Evolutionary conservation across 2,888 invertebrate genomes (phyloP).

Genomic region (Xylocampa areola): DNA sequence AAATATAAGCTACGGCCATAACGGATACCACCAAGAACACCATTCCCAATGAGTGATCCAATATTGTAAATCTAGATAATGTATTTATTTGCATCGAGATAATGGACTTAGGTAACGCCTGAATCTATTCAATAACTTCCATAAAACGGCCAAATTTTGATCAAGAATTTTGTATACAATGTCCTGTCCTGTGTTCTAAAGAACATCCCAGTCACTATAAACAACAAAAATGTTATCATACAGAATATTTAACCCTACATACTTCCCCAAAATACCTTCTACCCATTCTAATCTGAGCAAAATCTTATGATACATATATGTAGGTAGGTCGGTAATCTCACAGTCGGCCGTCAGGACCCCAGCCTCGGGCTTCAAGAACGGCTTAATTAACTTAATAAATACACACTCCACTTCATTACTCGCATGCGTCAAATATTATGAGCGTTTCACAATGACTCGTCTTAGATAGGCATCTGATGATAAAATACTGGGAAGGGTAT

Average conservation of each 20-base stretch:
- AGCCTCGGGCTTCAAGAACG: slow-evolving; percentile 77
- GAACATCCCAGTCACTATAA: too few relatives aligned
- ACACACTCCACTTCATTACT: slow-evolving; percentile 88
- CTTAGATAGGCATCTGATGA: slow-evolving; percentile 38
- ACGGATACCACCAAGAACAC: too few relatives aligned
- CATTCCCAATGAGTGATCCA: too few relatives aligned
- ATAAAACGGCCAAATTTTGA: too few relatives aligned
- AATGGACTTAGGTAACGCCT: too few relatives aligned
- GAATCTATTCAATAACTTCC: too few relatives aligned
- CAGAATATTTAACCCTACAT: slow-evolving; percentile 17
- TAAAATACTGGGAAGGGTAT: slow-evolving; percentile 11
- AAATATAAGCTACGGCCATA: too few relatives aligned
- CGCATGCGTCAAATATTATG: slow-evolving; percentile 88
- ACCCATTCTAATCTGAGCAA: slow-evolving; percentile 45
- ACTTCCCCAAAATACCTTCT: slow-evolving; percentile 22
- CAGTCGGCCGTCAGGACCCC: slow-evolving; percentile 55
- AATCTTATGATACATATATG: slow-evolving; percentile 52
- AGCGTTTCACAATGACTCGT: slow-evolving; percentile 66
- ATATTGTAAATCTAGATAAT: too few relatives aligned
- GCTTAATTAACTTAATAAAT: slow-evolving; percentile 89
- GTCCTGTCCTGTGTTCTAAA: too few relatives aligned
- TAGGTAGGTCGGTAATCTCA: slow-evolving; percentile 41
- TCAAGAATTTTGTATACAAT: too few relatives aligned
- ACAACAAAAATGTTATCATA: not conserved
- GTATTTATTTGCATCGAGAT: too few relatives aligned